phyloP scores from a whole-genome alignment of 92 coral and sea anemone species.

The Parazoanthus atlanticus region DNA sequence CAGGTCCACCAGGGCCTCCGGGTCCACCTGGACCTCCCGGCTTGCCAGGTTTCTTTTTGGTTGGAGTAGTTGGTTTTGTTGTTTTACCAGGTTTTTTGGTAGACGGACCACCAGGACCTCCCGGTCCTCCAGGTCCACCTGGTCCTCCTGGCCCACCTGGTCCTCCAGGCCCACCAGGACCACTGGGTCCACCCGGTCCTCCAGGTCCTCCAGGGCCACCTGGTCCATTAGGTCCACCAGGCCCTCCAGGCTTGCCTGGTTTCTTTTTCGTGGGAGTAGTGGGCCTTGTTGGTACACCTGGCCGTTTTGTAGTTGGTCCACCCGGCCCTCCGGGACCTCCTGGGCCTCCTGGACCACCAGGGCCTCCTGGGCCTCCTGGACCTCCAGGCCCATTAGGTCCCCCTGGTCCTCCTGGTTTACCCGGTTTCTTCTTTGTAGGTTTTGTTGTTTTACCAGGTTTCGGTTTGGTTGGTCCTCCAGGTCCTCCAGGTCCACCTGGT shows the following conservation, averaged over 20 bases:
- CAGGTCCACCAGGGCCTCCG: constrained; percentile 61
- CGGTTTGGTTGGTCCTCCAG: constrained; percentile 63
- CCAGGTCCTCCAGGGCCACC: constrained; percentile 88
- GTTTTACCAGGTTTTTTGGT: constrained; percentile 62
- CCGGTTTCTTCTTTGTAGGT: constrained; percentile 60
- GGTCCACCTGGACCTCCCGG: constrained; percentile 77
- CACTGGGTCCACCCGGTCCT: constrained; percentile 82
- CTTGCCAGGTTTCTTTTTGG: constrained; percentile 62
- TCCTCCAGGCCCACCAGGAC: constrained; percentile 81
- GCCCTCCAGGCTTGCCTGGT: constrained; percentile 80
- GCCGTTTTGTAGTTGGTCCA: constrained; percentile 32
- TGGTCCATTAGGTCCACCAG: constrained; percentile 82
- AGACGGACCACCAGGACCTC: constrained; percentile 77
- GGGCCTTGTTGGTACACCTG: constrained; percentile 45
- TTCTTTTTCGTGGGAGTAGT: constrained; percentile 32
- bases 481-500: constrained; percentile 65
- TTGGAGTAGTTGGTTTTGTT: constrained; percentile 72
- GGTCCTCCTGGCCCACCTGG: constrained; percentile 69
- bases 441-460: constrained; percentile 65
- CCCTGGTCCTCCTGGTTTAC: constrained; percentile 52
- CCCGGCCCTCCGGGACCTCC: constrained; percentile 50
- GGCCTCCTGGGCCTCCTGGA: constrained; percentile 74
- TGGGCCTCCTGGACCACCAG: constrained; percentile 69
- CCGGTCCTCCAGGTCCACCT: constrained; percentile 78
- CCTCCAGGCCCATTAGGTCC: constrained; percentile 63